Base-by-base conservation (phyloP, 2,797 vertebrate genomes). In the Podargus strigoides region DNA sequence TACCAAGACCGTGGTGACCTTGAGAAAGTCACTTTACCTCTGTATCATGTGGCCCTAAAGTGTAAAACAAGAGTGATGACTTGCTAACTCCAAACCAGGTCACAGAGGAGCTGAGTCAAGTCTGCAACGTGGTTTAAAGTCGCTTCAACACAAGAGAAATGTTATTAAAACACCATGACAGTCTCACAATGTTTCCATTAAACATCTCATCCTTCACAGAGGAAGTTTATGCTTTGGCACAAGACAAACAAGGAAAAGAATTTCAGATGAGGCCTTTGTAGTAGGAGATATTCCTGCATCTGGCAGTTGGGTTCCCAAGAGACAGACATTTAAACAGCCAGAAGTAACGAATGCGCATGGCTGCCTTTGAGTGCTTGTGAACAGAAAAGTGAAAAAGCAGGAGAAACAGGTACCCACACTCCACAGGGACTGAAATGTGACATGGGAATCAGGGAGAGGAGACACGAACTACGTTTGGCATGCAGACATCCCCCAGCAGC, bases 151-250 rank as follows among this genome's bases (percentile, higher is more conserved):
- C 67, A n/a, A 89, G 53, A 89, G 85, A 79, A 93, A 85, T 72
- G 87, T 93, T 94, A 94, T 87, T 96, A 94, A 96, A 96, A 95
- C 83, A 90, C 75, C 36, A 23, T 41, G 83, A 93, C 93, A 77
- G 77, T 37, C 87, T 90, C 89, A 76, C 80, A 94, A 21, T 19
- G 14, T 82, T 96, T 93, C 93, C 95, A 95, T 94, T 96, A 93
- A 97, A 96, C 81, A 92, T 80, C 88, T 62, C 94, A 95, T 94
- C 86, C 90, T 75, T 93, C 95, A 92, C 68, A 62, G 84, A 77
- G 81, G 86, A 94, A 94, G 89, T 94, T 96, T 93, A 94, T 89
- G 86, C 81, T 80, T 87, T 91, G 94, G 96, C 90, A 83, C 44
- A 74, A 90, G 93, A 95, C 68, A 92, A 95, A 92, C 82, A 81